Base-by-base conservation (phyloP, 2,797 vertebrate genomes). In the Epinephelus awoara region DNA sequence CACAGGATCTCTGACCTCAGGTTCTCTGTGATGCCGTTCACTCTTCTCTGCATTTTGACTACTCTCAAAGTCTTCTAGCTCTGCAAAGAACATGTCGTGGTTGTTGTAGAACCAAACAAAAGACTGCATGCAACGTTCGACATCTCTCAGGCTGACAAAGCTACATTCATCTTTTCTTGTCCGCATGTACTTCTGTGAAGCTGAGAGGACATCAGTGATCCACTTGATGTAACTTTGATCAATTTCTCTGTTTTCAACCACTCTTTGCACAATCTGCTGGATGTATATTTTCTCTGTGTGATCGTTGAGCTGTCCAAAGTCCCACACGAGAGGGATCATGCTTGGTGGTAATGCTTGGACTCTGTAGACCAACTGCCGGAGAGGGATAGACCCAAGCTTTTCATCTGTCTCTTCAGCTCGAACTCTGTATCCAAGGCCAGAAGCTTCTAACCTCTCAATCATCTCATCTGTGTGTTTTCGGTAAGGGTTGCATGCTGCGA, bases 401-500 rank as follows among this genome's bases (percentile, higher is more conserved):
- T 99, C 97, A 3, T 95, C 94, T 0, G 96, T 97, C 72, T 98
- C 97, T 14, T 98, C 96, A 2, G 97, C 96, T 23, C 93, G 91
- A 56, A 99, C 97, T 67, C 96, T 87, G 91, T 99, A 99, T 3
- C 98, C 98, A 76, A 99, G 89, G 1, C 98, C 98, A 0, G 98
- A 97, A 0, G 95, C 93, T 83, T 99, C 98, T 86, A 99, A 83
- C 70, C 96, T 96, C 3, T 92, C 77, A 87, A 99, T 98, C 97
- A 98, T 98, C 82, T 94, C 89, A 51, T 94, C 95, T 0, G 96
- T 96, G 92, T 99, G 98, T 76, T 97, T 98, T 19, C 98, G 93
- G 69, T 99, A 99, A 2, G 98, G 98, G 81, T 99, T 99, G 92
- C 98, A 99, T 67, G 98, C 98, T 0, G 98, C 98, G 21, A 99